Percentiles rank a stretch among this genome's conserved stretches.
These are phyloP conservation scores for Nilaparvata lugens DNA, from an alignment of 1,140 invertebrate species.

Conservation along the genomic window DNA sequence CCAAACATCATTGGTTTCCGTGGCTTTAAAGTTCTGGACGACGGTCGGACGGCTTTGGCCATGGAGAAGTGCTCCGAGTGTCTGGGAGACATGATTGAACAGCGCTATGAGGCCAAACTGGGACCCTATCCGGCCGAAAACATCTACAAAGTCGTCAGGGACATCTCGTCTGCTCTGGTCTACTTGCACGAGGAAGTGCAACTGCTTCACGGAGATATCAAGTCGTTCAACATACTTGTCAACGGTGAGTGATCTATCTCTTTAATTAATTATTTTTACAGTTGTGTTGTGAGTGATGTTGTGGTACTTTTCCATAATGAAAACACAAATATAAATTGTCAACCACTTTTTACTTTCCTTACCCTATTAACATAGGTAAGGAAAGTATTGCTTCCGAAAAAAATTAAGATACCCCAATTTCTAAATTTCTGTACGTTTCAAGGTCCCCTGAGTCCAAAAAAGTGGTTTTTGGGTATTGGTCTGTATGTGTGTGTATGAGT, in stretches of 20 bases:
- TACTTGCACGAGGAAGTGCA: conserved; percentile 65
- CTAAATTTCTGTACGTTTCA: no score
- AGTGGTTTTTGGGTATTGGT: no score
- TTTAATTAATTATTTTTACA: neutral
- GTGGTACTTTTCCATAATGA: no score
- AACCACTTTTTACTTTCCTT: no score
- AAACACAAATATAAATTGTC: no score
- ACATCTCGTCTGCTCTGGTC: conserved; percentile 60
- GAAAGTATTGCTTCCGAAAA: no score
- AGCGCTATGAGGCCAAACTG: conserved; percentile 44
- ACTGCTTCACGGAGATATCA: conserved; percentile 74
- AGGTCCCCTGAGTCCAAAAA: no score
- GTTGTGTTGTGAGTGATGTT: neutral
- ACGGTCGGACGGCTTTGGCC: conserved; percentile 38
- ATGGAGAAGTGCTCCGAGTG: conserved; percentile 44
- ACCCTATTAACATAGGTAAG: no score
- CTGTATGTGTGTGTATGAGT: no score
- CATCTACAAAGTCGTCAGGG: conserved; percentile 50
- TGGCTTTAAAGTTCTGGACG: conserved; percentile 48
- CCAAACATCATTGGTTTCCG: conserved; percentile 78
- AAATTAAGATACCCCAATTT: no score
- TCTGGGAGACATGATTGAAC: conserved; percentile 57
- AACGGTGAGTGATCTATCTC: conserved; percentile 25
- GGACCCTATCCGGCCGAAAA: conserved; percentile 49
- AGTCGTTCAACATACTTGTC: conserved; percentile 69